phyloP scores from a whole-genome alignment of 2,797 vertebrate species.

The Lacerta bilineata region DNA sequence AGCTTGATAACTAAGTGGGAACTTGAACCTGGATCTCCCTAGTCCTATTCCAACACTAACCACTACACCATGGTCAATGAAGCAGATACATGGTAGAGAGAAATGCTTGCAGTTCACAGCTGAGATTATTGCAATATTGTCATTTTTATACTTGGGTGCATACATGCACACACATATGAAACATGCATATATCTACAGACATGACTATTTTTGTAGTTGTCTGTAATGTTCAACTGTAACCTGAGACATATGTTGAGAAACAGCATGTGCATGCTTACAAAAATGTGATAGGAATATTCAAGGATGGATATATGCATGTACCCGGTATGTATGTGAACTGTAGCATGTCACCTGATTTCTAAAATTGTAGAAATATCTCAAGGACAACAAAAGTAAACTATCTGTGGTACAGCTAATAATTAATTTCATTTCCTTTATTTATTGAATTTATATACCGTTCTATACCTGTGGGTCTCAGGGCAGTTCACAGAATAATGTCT shows the following conservation, averaged over 20 bases:
- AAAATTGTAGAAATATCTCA: background rate
- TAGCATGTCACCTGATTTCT: background rate
- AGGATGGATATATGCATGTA: background rate
- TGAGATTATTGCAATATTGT: background rate
- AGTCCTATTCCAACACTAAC: background rate
- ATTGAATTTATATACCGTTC: no score
- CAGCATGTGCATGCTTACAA: background rate
- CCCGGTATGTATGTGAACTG: background rate
- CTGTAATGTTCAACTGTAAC: background rate
- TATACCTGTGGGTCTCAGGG: no score
- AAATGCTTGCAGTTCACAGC: background rate
- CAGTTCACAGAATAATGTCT: background rate
- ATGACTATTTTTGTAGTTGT: background rate
- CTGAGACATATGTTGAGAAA: background rate
- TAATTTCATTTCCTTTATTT: background rate
- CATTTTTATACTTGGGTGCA: background rate
- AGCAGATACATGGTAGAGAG: background rate
- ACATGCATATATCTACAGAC: background rate
- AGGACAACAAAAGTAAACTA: background rate
- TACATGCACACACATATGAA: background rate
- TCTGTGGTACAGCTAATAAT: background rate
- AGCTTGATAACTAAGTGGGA: background rate
- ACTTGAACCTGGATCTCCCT: background rate
- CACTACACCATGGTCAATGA: background rate
- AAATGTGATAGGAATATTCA: background rate